These are phyloP conservation scores for Magallana ariakensis DNA, from an alignment of 1,140 invertebrate genomes.

Conservation along the genomic window DNA sequence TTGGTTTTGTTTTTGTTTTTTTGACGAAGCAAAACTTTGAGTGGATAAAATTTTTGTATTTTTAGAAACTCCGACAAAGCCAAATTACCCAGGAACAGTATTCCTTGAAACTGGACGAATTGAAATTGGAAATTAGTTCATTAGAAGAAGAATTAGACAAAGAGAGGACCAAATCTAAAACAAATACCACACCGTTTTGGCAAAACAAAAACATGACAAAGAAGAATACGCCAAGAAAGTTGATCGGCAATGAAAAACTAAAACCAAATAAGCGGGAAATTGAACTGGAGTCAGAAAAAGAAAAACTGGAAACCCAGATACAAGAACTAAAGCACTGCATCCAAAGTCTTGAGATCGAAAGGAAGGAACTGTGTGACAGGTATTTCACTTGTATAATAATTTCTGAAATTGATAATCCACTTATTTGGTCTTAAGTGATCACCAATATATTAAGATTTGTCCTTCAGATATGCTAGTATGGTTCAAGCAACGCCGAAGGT, in stretches of 20 bases:
- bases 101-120: background rate
- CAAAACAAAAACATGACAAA: background rate
- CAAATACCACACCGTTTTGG: background rate
- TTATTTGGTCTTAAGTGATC: no score
- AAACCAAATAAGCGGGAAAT: background rate
- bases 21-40: no score
- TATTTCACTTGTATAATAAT: background rate
- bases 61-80: background rate
- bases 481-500: no score
- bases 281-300: constrained; percentile 4
- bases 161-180: background rate
- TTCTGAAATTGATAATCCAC: no score
- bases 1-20: background rate
- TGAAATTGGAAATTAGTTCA: background rate
- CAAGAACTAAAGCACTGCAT: background rate
- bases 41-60: background rate
- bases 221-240: background rate
- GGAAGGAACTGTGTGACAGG: background rate
- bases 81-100: background rate
- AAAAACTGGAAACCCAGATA: background rate
- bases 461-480: no score
- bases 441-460: background rate
- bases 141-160: background rate
- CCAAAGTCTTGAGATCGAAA: constrained; percentile 13
- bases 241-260: background rate